Base-by-base conservation (phyloP, 2,888 invertebrate genomes). In the Phengaris arion region DNA sequence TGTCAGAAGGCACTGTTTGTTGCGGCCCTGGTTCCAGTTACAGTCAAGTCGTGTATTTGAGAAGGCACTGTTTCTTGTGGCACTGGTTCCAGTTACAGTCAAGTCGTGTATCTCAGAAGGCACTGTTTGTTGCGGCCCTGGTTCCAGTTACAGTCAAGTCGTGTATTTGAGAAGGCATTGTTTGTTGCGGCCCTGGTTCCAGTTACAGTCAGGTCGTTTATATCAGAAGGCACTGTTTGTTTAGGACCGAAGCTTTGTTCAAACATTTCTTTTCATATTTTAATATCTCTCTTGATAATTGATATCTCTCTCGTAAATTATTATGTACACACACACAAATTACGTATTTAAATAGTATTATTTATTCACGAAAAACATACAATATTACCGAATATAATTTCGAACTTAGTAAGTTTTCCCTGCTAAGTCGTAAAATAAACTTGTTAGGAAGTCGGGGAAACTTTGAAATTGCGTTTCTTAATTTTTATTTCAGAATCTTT, bases 261-360 rank as follows among this genome's bases (percentile, higher is more conserved):
- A 12, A 45, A 45, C 35, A 64, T 45, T 64, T 64, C 6, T 64
- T 64, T 64, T 35, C 12, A 35, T 45, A 64, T 64, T 64, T 15
- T 22, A 22, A 59, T 59, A 59, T 59, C 12, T 64, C 12, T 35
- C 35, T 12, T 45, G 35, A 64, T 64, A 64, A 35, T 64, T 64
- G 6, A 22, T 22, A 22, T 22, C 22, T 22, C 22, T 22, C 22
- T 22, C 22, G 22, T 2, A 64, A 35, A 64, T 52, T 1, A 59
- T 59, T n/a, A 15, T 48, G 48, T 48, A 48, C 4, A 48, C 15
- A n/a, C 15, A 45, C 15, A n/a, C 15, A 45, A 69, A 48, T 69
- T n/a, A 48, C 69, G 48, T 48, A 46, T 48, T 45, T 76, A 79
- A 76, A 76, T 79, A 74, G 72, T 81, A 75, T 74, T 81, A 73